Evolutionary conservation across 2,888 invertebrate species (phyloP).

Genomic region (Drosophila rubida): DNA sequence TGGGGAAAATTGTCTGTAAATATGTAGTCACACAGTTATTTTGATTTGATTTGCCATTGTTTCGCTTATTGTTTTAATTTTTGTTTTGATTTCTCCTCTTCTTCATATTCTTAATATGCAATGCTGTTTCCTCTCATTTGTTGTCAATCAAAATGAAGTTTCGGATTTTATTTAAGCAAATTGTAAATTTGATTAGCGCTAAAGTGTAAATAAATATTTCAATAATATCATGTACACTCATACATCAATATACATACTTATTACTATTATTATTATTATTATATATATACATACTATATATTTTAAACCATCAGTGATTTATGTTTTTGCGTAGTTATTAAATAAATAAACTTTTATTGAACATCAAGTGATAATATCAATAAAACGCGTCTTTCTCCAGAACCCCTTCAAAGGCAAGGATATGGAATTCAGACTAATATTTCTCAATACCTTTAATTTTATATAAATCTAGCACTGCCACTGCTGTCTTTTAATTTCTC

Average conservation of each 20-base stretch:
- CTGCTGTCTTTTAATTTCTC: background rate
- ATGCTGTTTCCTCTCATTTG: conserved; percentile 69
- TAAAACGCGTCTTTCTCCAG: background rate
- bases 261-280: conserved; percentile 48
- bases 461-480: too few relatives aligned
- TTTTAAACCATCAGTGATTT: conserved; percentile 64
- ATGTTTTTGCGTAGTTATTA: conserved; percentile 72
- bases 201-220: conserved; percentile 78
- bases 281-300: conserved; percentile 60
- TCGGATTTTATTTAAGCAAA: conserved; percentile 71
- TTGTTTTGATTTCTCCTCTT: conserved; percentile 41
- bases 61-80: conserved; percentile 60
- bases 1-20: conserved; percentile 70
- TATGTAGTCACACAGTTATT: conserved; percentile 73
- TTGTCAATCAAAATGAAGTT: conserved; percentile 64
- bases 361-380: conserved; percentile 31
- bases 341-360: conserved; percentile 78
- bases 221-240: conserved; percentile 75
- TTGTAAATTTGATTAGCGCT: conserved; percentile 78
- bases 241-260: conserved; percentile 69
- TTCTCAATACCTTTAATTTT: too few relatives aligned
- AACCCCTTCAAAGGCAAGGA: background rate
- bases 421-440: background rate
- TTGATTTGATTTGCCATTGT: conserved; percentile 72
- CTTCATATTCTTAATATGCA: conserved; percentile 44